A percentile compares a stretch with the other conserved stretches of the same genome.
These are phyloP conservation scores for Phylloscopus trochiloides DNA, from an alignment of 2,113 vertebrate genomes.

Conservation along the genomic window DNA sequence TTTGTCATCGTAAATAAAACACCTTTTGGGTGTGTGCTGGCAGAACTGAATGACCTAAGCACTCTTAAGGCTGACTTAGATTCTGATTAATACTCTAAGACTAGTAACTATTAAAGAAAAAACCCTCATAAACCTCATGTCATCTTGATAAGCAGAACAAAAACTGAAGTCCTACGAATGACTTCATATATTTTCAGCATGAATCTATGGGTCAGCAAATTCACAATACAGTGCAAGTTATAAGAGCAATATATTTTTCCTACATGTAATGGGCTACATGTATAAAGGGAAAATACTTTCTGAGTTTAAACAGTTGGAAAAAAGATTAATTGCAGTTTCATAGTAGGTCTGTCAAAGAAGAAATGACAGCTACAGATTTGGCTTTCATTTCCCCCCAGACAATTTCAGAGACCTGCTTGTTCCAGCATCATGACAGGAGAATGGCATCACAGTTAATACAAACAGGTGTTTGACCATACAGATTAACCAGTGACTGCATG, in stretches of 20 bases:
- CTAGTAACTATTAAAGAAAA: background rate
- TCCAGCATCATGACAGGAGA: background rate
- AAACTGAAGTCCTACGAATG: fast-evolving
- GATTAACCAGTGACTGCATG: conserved; percentile 16
- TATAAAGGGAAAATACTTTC: background rate
- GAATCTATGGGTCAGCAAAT: background rate
- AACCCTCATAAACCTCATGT: background rate
- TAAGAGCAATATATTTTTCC: background rate
- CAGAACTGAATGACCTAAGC: background rate
- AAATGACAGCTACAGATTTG: background rate
- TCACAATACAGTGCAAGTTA: background rate
- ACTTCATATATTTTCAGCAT: background rate
- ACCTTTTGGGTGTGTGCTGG: background rate
- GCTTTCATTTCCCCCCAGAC: background rate
- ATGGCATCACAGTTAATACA: background rate
- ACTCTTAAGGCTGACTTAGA: background rate
- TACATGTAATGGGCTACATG: background rate
- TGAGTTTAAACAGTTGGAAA: background rate
- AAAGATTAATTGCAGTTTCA: background rate
- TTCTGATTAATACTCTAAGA: background rate
- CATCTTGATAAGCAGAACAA: background rate
- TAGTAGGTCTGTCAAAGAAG: background rate
- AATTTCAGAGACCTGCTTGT: background rate
- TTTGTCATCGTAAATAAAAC: background rate
- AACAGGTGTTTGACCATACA: background rate